phyloP scores from a whole-genome alignment of 2,797 vertebrate species.

The Spinus olivaceus region DNA sequence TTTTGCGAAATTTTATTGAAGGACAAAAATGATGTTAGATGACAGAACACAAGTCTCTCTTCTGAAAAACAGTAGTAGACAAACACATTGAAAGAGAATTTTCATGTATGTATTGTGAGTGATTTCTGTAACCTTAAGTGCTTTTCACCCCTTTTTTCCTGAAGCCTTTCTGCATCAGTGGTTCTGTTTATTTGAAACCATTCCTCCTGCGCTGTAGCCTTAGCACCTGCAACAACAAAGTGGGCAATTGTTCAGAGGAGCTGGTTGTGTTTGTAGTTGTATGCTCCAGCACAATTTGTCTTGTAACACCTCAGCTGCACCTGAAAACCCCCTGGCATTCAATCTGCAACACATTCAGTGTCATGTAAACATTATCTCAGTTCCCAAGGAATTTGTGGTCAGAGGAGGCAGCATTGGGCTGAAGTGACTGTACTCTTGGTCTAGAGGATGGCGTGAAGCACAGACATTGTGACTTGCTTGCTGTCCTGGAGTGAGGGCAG shows the following conservation, averaged over 20 bases:
- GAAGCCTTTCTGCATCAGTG: neutral
- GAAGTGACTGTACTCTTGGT: neutral
- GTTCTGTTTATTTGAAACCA: neutral
- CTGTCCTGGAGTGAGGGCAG: neutral
- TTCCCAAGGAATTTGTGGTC: neutral
- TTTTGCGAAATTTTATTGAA: neutral
- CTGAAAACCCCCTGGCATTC: neutral
- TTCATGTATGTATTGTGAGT: accelerated
- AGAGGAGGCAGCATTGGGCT: neutral
- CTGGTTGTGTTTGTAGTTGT: neutral
- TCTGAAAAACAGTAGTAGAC: neutral
- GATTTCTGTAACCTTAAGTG: neutral
- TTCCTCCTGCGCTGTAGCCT: neutral
- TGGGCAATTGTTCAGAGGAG: neutral
- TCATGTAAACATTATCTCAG: neutral
- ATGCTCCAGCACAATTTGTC: accelerated
- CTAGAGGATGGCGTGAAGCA: too few species aligned
- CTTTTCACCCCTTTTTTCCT: neutral
- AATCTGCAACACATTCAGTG: neutral
- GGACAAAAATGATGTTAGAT: neutral
- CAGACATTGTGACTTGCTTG: accelerated
- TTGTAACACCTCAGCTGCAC: neutral
- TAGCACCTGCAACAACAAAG: neutral
- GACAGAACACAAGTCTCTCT: accelerated
- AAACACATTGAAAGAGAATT: neutral